phyloP scores from a whole-genome alignment of 2,797 vertebrate species.

The Arrhamphus sclerolepis region DNA sequence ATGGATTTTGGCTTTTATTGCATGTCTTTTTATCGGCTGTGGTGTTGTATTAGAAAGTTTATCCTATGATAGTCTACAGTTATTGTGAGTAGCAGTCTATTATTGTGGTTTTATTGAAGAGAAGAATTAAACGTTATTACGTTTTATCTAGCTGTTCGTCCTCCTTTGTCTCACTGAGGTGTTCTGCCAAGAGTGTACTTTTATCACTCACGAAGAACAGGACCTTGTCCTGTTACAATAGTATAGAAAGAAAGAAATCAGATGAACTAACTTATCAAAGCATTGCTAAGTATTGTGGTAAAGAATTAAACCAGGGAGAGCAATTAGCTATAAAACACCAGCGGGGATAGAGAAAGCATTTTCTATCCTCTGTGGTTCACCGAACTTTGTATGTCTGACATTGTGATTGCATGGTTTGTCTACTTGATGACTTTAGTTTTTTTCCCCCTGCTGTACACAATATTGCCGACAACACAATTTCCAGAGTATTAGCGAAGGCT shows the following conservation, averaged over 20 bases:
- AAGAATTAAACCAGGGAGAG: constrained; percentile 31
- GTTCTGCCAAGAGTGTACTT: too few species aligned
- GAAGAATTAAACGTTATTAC: too few species aligned
- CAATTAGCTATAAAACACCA: constrained; percentile 33
- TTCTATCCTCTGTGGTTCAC: constrained; percentile 42
- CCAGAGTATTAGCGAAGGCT: constrained; percentile 56
- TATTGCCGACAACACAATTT: constrained; percentile 74
- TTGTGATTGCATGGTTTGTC: constrained; percentile 56
- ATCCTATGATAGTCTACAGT: too few species aligned
- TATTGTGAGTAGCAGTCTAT: too few species aligned
- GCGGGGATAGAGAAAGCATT: constrained; percentile 20
- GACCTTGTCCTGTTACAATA: too few species aligned
- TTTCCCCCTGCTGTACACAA: constrained; percentile 41
- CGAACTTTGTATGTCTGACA: constrained; percentile 44
- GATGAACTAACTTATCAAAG: constrained; percentile 12
- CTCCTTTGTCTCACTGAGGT: too few species aligned
- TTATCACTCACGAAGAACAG: too few species aligned
- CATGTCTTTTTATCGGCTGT: too few species aligned
- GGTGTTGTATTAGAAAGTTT: too few species aligned
- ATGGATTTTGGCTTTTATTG: too few species aligned
- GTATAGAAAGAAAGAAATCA: not conserved
- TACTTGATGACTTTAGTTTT: constrained; percentile 45
- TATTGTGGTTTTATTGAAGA: too few species aligned
- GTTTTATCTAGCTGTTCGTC: too few species aligned
- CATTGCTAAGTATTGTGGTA: constrained; percentile 12